Conservation (phyloP, 2,113 vertebrate species). For the Mugil cephalus region DNA sequence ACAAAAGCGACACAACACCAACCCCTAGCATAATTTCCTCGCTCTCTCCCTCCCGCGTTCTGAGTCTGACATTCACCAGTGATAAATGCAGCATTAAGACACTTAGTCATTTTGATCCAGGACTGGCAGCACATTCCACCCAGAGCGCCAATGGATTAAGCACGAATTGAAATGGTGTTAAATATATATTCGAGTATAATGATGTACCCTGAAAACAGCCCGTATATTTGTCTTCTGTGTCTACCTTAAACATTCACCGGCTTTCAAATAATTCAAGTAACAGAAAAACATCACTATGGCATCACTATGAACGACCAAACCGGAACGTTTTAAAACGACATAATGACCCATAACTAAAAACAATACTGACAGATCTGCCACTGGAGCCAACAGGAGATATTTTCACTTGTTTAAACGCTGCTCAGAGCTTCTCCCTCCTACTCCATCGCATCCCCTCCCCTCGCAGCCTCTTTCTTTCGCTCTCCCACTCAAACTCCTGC, state of each 20-base stretch:
- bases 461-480: constrained; percentile 21
- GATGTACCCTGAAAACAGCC: background rate
- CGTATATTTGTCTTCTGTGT: background rate
- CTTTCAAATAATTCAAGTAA: background rate
- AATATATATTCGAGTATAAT: constrained; percentile 5
- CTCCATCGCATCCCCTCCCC: constrained; percentile 39
- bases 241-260: background rate
- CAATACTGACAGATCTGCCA: constrained; percentile 41
- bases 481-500: constrained; percentile 61
- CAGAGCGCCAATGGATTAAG: constrained; percentile 1
- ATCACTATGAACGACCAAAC: background rate
- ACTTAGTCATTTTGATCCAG: background rate
- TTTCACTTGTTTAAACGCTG: constrained; percentile 47
- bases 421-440: constrained; percentile 54
- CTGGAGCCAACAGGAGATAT: constrained; percentile 25
- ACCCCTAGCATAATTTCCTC: constrained; percentile 11
- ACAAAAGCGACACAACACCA: constrained; percentile 41
- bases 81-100: constrained; percentile 6
- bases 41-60: background rate
- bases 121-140: background rate
- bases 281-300: background rate
- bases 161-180: constrained; percentile 18
- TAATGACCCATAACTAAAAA: constrained; percentile 24
- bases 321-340: constrained; percentile 41
- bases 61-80: background rate